phyloP scores from a whole-genome alignment of 2,888 invertebrate species.

The Drosophila mulleri region DNA sequence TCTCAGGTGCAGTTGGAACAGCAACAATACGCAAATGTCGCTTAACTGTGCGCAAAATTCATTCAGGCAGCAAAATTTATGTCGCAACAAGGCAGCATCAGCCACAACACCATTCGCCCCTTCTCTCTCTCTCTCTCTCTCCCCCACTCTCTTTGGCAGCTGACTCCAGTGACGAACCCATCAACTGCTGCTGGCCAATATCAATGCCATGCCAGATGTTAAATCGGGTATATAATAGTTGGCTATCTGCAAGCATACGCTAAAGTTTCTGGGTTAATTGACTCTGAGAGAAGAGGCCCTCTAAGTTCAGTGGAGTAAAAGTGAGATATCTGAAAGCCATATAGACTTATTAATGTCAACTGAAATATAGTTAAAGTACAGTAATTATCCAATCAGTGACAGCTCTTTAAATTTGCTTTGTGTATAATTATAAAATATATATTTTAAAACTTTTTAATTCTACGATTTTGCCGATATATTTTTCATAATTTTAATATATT shows the following conservation, averaged over 20 bases:
- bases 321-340: no score
- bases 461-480: no score
- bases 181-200: slow-evolving; percentile 54
- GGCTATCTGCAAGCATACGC: no score
- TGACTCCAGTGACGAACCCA: slow-evolving; percentile 19
- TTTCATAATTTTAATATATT: no score
- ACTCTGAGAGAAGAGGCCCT: background rate
- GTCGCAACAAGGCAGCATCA: slow-evolving; percentile 74
- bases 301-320: background rate
- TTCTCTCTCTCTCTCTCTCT: background rate
- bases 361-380: background rate
- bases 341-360: background rate
- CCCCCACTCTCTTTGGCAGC: background rate
- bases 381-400: no score
- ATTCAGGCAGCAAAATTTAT: slow-evolving; percentile 71
- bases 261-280: background rate
- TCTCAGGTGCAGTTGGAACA: slow-evolving; percentile 65
- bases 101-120: slow-evolving; percentile 32
- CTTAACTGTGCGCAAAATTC: slow-evolving; percentile 78
- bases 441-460: no score
- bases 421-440: no score
- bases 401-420: no score
- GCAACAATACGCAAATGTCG: slow-evolving; percentile 48
- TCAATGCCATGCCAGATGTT: slow-evolving; percentile 48
- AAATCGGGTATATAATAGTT: slow-evolving; percentile 26